These are phyloP conservation scores for Suricata suricatta DNA, from an alignment of 2,113 vertebrate genomes.

Conservation along the genomic window DNA sequence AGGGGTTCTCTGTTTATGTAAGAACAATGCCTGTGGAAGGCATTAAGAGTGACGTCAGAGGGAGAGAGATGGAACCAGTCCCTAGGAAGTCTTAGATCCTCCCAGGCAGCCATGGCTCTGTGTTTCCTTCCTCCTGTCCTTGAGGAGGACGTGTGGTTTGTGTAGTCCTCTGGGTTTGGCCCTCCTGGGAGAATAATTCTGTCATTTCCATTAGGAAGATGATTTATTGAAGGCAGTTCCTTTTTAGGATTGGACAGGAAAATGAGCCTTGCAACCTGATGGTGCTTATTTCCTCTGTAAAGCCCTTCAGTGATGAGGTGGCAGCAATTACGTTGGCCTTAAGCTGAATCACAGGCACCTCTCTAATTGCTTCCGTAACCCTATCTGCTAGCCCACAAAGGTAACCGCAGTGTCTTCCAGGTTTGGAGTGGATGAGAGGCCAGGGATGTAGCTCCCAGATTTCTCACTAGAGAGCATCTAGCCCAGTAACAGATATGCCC, in stretches of 20 bases:
- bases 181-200: slow-evolving; percentile 77
- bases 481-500: slow-evolving; percentile 38
- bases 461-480: slow-evolving; percentile 14
- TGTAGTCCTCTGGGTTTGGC: slow-evolving; percentile 5
- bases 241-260: slow-evolving; percentile 78
- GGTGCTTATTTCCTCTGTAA: slow-evolving; percentile 60
- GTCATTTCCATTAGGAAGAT: slow-evolving; percentile 85
- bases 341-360: slow-evolving; percentile 72
- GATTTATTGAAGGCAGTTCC: slow-evolving; percentile 82
- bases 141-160: slow-evolving; percentile 56
- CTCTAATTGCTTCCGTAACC: slow-evolving; percentile 69
- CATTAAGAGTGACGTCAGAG: background rate
- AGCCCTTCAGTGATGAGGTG: background rate
- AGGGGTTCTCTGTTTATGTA: background rate
- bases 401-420: slow-evolving; percentile 21
- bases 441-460: background rate
- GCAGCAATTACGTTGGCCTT: slow-evolving; percentile 67
- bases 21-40: background rate
- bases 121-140: slow-evolving; percentile 83
- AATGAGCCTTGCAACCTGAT: slow-evolving; percentile 68
- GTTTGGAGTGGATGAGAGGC: background rate
- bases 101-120: background rate
- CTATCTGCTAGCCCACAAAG: slow-evolving; percentile 56
- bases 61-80: background rate
- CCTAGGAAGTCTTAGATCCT: slow-evolving; percentile 42